phyloP scores from a whole-genome alignment of 2,113 vertebrate species.

The Austrofundulus limnaeus region DNA sequence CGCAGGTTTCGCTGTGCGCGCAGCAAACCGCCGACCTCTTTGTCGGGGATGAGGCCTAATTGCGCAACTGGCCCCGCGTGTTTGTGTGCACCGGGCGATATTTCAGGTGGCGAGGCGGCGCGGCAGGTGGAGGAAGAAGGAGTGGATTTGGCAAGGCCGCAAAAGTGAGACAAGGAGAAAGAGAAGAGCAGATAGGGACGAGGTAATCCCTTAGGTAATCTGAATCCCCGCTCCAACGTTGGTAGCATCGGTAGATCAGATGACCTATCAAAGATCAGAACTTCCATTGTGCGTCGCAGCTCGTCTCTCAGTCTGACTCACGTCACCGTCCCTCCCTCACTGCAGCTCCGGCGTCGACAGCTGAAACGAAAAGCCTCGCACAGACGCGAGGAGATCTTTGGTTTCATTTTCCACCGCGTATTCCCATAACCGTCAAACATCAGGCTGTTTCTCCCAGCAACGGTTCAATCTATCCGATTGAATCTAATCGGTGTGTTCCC shows the following conservation, averaged over 20 bases:
- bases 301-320: constrained; percentile 65
- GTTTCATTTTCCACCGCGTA: constrained; percentile 54
- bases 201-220: constrained; percentile 78
- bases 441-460: not conserved
- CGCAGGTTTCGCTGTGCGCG: not conserved
- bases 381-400: constrained; percentile 43
- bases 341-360: constrained; percentile 32
- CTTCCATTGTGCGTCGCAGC: constrained; percentile 69
- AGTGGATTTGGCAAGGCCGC: constrained; percentile 14
- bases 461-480: no score
- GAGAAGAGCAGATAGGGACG: constrained; percentile 51
- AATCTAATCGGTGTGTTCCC: not conserved
- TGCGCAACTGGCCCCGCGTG: not conserved
- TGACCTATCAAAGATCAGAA: constrained; percentile 83
- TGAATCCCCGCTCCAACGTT: constrained; percentile 52
- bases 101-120: not conserved
- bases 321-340: constrained; percentile 57
- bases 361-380: constrained; percentile 52
- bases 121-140: constrained; percentile 17
- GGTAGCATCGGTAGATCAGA: constrained; percentile 71
- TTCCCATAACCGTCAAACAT: not conserved
- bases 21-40: not conserved
- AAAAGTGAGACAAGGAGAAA: constrained; percentile 15
- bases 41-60: not conserved
- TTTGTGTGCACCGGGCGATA: no score